Evolutionary conservation across 2,113 vertebrate species (phyloP).

Genomic region (Mesoclemmys tuberculata): DNA sequence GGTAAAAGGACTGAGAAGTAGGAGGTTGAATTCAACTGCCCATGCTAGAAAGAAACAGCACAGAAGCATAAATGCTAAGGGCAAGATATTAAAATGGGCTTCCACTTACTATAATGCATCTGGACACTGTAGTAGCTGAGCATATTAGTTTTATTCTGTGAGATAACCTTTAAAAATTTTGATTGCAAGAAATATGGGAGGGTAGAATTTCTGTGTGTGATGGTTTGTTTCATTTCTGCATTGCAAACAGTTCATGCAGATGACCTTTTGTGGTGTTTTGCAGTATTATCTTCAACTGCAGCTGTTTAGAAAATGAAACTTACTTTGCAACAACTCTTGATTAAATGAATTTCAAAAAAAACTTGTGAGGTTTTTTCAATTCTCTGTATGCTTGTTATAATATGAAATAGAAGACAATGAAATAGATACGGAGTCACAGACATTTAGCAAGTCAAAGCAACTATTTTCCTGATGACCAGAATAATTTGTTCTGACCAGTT

Average conservation of each 20-base stretch:
- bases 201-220: neutral
- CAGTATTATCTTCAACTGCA: neutral
- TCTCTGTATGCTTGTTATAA: neutral
- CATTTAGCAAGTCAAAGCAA: neutral
- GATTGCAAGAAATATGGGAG: neutral
- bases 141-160: neutral
- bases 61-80: neutral
- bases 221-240: neutral
- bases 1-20: neutral
- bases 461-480: neutral
- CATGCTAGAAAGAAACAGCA: neutral
- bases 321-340: neutral
- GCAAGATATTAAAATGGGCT: neutral
- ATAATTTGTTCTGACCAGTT: neutral
- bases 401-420: neutral
- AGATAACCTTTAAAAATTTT: neutral
- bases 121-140: neutral
- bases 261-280: neutral
- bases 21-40: neutral
- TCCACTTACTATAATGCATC: accelerated
- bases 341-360: neutral
- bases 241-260: neutral
- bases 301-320: accelerated
- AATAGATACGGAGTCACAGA: neutral
- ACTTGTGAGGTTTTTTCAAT: neutral